Evolutionary conservation across 1,140 invertebrate species (phyloP), one percentile per base, ranked within the genome.

Genomic region (Heliconius melpomene): DNA sequence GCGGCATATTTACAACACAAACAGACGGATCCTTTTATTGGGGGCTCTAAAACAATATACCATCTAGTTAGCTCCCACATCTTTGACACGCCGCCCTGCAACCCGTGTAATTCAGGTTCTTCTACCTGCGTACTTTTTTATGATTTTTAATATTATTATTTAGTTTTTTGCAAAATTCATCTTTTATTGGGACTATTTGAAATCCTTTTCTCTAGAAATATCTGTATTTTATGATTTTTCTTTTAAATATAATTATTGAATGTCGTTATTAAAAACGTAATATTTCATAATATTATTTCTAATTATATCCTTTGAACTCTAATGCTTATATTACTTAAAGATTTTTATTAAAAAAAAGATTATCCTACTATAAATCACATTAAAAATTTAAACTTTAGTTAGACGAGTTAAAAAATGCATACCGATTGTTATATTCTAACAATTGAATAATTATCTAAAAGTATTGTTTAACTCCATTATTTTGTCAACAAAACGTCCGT

Each of bases 401-500:
- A 32, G 40, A 3, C 11, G 40, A 46, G 40, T 16, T 46, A 16
- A 16, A 46, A 46, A 16, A 46, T 46, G 11, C 11, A 13, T 46
- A 3, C 13, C 11, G 13, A 46, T 46, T 46, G 3, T 46, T 46
- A 16, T 57, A n/a, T 57, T 23, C 71, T 80, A 75, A 85, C 85
- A 89, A 91, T 89, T 85, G 85, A 83, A 89, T 88, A 89, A 91
- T 92, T 85, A 89, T 89, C 75, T 83, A 78, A 75, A 50, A 71
- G 80, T 86, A 88, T 90, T 91, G 87, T 92, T 84, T 90, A 79
- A 82, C 72, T 85, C 83, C 88, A 90, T 91, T 91, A 90, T 89
- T 90, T 89, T 89, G 88, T 89, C 87, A 89, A 88, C 85, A 83
- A 74, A 81, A 79, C 75, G 82, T 81, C 86, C 81, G 84, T 85